phyloP scores from a whole-genome alignment of 35 echinoderm and acorn worm genomes.

The Heliocidaris tuberculata region DNA sequence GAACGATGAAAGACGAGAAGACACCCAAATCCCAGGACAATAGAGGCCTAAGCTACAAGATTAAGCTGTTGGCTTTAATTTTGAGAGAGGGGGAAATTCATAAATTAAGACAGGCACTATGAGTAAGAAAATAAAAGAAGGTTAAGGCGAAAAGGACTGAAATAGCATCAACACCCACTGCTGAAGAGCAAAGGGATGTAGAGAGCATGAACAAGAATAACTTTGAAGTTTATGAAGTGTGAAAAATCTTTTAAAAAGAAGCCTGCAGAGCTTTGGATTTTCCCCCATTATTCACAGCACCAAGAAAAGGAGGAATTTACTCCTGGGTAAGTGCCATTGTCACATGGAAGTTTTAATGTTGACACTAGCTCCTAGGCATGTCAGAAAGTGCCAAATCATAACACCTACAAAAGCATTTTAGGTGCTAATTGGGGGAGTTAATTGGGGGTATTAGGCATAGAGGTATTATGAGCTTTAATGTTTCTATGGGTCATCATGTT shows the following conservation, averaged over 20 bases:
- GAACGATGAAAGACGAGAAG: neutral
- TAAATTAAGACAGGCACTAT: neutral
- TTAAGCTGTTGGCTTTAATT: neutral
- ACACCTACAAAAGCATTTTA: neutral
- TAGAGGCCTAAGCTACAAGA: neutral
- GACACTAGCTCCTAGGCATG: neutral
- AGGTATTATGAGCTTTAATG: neutral
- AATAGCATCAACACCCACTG: neutral
- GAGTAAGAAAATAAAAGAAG: neutral
- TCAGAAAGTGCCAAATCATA: neutral
- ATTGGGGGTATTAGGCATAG: neutral
- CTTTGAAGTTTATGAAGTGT: neutral
- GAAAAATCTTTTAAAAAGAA: neutral
- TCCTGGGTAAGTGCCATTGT: neutral
- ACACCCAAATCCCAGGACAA: slow-evolving; percentile 4
- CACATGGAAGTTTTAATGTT: neutral
- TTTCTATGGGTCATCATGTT: neutral
- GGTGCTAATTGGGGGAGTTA: neutral
- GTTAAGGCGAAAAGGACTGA: neutral
- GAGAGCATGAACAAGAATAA: neutral
- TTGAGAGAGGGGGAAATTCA: slow-evolving; percentile 32
- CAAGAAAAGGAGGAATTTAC: too few relatives aligned
- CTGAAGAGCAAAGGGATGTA: neutral
- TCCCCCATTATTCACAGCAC: too few relatives aligned
- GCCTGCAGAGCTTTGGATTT: neutral